Evolutionary conservation across 2,113 vertebrate genomes (phyloP).

Genomic region (Rhea americana): DNA sequence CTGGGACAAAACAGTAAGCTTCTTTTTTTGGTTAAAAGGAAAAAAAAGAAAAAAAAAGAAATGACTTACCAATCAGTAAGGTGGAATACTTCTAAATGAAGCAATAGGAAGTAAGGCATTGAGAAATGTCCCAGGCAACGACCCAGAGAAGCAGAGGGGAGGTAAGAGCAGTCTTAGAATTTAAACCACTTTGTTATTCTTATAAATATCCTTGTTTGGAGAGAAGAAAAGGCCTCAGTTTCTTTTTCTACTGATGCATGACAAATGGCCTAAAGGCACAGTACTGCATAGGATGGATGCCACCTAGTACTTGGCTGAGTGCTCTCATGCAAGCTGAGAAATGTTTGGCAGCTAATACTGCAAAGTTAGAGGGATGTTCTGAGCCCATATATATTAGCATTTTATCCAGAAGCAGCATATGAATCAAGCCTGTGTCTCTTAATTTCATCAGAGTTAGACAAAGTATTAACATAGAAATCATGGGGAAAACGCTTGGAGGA

Average conservation of each 20-base stretch:
- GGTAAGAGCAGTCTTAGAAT: neutral
- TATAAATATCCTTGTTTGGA: neutral
- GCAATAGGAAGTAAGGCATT: neutral
- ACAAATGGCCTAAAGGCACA: accelerated
- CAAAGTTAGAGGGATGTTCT: neutral
- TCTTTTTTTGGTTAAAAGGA: neutral
- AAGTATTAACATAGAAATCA: neutral
- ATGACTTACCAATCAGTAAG: neutral
- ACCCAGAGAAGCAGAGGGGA: neutral
- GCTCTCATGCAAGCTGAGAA: neutral
- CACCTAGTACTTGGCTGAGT: neutral
- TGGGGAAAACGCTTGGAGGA: neutral
- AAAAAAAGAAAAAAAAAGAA: neutral
- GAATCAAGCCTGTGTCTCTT: neutral
- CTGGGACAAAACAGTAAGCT: neutral
- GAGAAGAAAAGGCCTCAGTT: neutral
- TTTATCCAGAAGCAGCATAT: neutral
- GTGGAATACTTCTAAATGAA: neutral
- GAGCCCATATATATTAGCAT: neutral
- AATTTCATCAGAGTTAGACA: neutral
- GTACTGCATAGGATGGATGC: neutral
- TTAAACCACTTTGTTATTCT: neutral
- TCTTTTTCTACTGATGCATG: neutral
- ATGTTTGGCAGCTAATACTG: neutral
- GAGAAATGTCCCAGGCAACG: neutral